These are phyloP conservation scores for Cebus imitator DNA, from an alignment of 2,113 vertebrate species.

Conservation along the genomic window DNA sequence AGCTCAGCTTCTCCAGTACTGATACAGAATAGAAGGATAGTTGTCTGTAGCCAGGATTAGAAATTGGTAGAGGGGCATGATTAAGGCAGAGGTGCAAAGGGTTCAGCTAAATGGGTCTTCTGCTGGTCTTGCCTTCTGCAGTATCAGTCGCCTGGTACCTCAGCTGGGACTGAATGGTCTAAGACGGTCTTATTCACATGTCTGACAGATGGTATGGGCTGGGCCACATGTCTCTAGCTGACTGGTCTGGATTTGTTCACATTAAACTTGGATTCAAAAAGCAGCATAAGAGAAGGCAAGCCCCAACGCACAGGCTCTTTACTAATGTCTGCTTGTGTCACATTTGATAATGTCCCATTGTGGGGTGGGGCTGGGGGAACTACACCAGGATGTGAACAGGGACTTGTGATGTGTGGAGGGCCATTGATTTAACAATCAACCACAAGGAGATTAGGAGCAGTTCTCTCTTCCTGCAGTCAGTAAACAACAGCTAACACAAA, in stretches of 20 bases:
- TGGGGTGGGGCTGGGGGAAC: background rate
- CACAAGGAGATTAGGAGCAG: background rate
- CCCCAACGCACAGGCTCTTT: background rate
- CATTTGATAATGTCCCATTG: background rate
- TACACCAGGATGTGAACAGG: background rate
- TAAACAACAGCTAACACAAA: slow-evolving; percentile 40
- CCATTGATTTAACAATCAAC: background rate
- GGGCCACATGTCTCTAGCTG: background rate
- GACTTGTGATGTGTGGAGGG: background rate
- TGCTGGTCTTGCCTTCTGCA: background rate
- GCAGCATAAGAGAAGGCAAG: background rate
- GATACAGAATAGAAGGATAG: background rate
- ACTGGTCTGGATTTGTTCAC: background rate
- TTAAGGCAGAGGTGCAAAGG: background rate
- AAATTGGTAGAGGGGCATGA: background rate
- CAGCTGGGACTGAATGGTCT: background rate
- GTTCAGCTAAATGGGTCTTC: background rate
- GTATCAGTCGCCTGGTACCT: background rate
- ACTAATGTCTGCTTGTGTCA: background rate
- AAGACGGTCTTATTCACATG: background rate
- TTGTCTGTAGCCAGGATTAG: background rate
- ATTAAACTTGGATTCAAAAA: background rate
- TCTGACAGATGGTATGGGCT: background rate
- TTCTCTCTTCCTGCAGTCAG: background rate
- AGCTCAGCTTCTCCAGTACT: background rate